These are phyloP conservation scores for Lacanobia oleracea DNA, from an alignment of 2,888 invertebrate species.

Conservation along the genomic window DNA sequence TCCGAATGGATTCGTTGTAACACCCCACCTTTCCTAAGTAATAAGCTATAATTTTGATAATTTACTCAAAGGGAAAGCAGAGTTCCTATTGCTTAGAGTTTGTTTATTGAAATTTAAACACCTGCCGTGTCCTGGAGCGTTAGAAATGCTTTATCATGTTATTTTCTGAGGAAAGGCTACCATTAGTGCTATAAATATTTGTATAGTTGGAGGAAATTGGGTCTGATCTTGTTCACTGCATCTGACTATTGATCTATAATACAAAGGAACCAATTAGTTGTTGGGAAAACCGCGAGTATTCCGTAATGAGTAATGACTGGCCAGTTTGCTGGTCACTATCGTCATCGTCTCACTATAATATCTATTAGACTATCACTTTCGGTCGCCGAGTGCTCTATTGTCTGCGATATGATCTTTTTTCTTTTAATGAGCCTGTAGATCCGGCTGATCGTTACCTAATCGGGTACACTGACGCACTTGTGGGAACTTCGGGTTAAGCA, in stretches of 20 bases:
- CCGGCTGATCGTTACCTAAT: slow-evolving; percentile 88
- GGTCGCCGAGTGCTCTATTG: slow-evolving; percentile 87
- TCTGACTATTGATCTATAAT: slow-evolving; percentile 26
- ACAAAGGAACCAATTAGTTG: slow-evolving; percentile 48
- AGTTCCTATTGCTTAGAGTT: slow-evolving; percentile 21
- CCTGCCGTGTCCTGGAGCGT: slow-evolving; percentile 46
- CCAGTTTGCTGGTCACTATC: slow-evolving; percentile 76
- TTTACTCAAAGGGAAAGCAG: slow-evolving; percentile 66
- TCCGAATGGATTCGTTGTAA: slow-evolving; percentile 67
- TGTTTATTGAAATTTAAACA: slow-evolving; percentile 59
- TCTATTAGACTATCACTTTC: slow-evolving; percentile 89
- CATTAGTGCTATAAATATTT: slow-evolving; percentile 50
- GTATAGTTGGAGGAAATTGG: slow-evolving; percentile 44
- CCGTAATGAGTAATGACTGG: slow-evolving; percentile 78
- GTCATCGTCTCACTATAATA: slow-evolving; percentile 81
- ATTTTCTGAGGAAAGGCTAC: slow-evolving; percentile 43
- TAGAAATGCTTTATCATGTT: slow-evolving; percentile 49
- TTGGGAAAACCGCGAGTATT: slow-evolving; percentile 65
- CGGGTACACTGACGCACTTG: slow-evolving; percentile 82
- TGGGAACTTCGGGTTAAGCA: slow-evolving; percentile 81
- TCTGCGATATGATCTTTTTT: slow-evolving; percentile 87
- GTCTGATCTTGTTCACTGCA: slow-evolving; percentile 20
- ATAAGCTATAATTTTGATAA: slow-evolving; percentile 69
- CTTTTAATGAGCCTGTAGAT: slow-evolving; percentile 86
- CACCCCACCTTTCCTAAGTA: slow-evolving; percentile 65